Percentiles rank a stretch among this genome's conserved stretches.
Conservation (phyloP, 2,797 vertebrate genomes). For the Aeoliscus strigatus region DNA sequence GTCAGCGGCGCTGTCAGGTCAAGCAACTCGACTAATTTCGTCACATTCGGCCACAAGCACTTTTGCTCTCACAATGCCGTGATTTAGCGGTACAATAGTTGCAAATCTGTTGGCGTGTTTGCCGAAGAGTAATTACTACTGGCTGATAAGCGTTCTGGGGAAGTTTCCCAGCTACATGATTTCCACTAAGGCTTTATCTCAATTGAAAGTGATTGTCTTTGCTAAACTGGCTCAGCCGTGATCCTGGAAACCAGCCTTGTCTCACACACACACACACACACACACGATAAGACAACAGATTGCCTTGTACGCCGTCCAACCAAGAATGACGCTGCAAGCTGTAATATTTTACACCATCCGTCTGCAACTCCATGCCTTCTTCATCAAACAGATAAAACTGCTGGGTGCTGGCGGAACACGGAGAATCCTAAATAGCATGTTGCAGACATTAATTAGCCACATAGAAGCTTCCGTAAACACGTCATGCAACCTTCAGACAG, state of each 20-base stretch:
- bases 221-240: constrained; percentile 57
- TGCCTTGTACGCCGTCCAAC: constrained; percentile 59
- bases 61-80: constrained; percentile 55
- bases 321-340: constrained; percentile 57
- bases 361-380: too few relatives aligned
- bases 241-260: constrained; percentile 62
- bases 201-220: constrained; percentile 61
- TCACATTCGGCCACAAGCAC: constrained; percentile 52
- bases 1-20: constrained; percentile 59
- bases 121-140: constrained; percentile 62
- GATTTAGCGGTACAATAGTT: constrained; percentile 64
- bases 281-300: constrained; percentile 69
- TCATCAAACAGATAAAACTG: constrained; percentile 38
- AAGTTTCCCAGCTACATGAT: constrained; percentile 64
- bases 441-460: constrained; percentile 43
- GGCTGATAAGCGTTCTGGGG: constrained; percentile 66
- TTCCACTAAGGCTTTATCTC: constrained; percentile 65
- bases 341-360: constrained; percentile 57
- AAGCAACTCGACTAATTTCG: constrained; percentile 59
- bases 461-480: too few relatives aligned
- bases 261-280: constrained; percentile 59
- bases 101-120: constrained; percentile 66
- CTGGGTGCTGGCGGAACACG: constrained; percentile 27
- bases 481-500: too few relatives aligned
- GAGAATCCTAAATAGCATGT: constrained; percentile 19